Evolutionary conservation across 2,113 vertebrate species (phyloP).

Genomic region (Smithornis capensis): DNA sequence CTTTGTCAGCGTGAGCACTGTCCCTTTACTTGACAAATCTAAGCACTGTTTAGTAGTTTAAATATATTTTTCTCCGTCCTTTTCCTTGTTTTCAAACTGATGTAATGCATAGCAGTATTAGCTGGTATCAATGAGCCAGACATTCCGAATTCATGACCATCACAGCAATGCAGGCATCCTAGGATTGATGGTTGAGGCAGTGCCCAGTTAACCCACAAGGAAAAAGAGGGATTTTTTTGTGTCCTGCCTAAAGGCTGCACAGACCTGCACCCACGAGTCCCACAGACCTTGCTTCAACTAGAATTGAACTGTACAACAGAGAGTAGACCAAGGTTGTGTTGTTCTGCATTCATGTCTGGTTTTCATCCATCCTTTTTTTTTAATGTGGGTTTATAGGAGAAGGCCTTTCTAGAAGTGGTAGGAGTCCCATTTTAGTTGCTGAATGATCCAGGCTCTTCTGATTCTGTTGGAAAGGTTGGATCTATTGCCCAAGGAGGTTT

Average conservation of each 20-base stretch:
- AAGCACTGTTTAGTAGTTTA: not conserved
- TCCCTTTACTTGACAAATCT: not conserved
- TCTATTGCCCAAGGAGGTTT: not conserved
- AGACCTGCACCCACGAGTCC: not conserved
- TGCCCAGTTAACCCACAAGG: not conserved
- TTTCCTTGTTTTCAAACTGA: slow-evolving; percentile 2
- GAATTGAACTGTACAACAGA: not conserved
- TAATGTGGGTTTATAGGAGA: not conserved
- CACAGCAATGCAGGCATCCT: not conserved
- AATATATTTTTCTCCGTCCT: not conserved
- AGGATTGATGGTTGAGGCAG: not conserved
- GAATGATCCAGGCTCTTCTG: not conserved
- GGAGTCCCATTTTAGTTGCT: not conserved
- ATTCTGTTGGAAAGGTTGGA: not conserved
- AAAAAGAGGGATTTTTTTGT: not conserved
- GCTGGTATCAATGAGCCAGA: slow-evolving; percentile 11
- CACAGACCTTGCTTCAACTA: not conserved
- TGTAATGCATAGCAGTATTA: not conserved
- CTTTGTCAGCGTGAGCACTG: not conserved
- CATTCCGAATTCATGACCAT: slow-evolving; percentile 29
- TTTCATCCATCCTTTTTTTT: not conserved
- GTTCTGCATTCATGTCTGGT: not conserved
- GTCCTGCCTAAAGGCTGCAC: not conserved
- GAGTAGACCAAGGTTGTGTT: not conserved
- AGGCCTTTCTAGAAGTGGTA: not conserved